Conservation (phyloP, 1,140 invertebrate genomes). For the Polypedilum vanderplanki region DNA sequence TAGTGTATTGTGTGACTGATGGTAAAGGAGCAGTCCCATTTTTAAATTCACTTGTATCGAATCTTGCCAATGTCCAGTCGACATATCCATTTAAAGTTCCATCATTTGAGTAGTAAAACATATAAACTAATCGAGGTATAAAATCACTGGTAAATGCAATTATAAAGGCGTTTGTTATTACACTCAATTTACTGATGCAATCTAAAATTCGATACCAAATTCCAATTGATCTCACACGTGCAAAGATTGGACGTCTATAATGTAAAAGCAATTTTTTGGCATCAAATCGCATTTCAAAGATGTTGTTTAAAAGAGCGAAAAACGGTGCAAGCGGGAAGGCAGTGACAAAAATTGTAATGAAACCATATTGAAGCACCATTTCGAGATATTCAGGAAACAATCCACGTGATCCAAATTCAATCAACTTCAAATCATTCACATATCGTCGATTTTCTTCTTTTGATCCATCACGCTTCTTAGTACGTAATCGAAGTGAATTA, state of each 20-base stretch:
- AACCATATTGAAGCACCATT: constrained; percentile 92
- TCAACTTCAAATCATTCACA: constrained; percentile 85
- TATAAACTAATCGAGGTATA: constrained; percentile 86
- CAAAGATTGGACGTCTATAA: constrained; percentile 75
- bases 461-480: constrained; percentile 39
- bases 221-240: constrained; percentile 78
- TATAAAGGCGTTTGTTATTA: constrained; percentile 93
- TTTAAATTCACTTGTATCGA: constrained; percentile 66
- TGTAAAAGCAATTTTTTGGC: constrained; percentile 79
- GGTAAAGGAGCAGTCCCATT: constrained; percentile 42
- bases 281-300: constrained; percentile 83
- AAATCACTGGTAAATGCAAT: constrained; percentile 99
- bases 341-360: constrained; percentile 84
- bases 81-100: constrained; percentile 68
- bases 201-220: constrained; percentile 90
- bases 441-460: constrained; percentile 57
- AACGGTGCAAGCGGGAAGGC: constrained; percentile 84
- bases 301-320: constrained; percentile 81
- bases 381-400: constrained; percentile 96
- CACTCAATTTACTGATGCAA: constrained; percentile 79
- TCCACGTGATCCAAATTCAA: constrained; percentile 82
- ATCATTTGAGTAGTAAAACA: constrained; percentile 51
- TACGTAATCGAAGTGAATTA: constrained; percentile 52
- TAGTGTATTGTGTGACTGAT: constrained; percentile 34
- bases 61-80: constrained; percentile 74